Conservation (phyloP, 2,113 vertebrate species). For the Mola mola region DNA sequence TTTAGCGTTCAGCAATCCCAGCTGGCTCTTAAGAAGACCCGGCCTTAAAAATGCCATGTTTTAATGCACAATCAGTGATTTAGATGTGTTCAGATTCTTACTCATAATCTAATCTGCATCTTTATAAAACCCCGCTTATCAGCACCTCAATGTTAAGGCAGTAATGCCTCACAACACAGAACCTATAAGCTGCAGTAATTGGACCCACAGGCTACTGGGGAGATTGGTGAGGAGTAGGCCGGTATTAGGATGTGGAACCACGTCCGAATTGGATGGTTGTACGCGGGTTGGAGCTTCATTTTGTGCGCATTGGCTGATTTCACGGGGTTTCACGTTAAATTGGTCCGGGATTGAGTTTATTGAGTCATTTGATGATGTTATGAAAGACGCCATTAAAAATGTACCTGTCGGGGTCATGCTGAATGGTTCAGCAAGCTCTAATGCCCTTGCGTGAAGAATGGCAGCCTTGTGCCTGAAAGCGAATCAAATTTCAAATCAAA, state of each 20-base stretch:
- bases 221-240: constrained; percentile 37
- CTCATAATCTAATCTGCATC: constrained; percentile 60
- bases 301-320: constrained; percentile 75
- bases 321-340: constrained; percentile 72
- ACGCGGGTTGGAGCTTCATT: constrained; percentile 65
- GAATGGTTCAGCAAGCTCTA: constrained; percentile 48
- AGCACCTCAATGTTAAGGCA: constrained; percentile 37
- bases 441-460: constrained; percentile 53
- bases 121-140: constrained; percentile 35
- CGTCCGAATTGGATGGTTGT: constrained; percentile 55
- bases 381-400: constrained; percentile 74
- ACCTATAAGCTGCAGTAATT: constrained; percentile 48
- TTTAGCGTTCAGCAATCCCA: constrained; percentile 1
- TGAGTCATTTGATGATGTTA: constrained; percentile 75
- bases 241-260: constrained; percentile 58
- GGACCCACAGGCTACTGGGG: constrained; percentile 41
- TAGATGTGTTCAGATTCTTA: constrained; percentile 45
- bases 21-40: constrained; percentile 14
- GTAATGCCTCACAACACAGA: constrained; percentile 40
- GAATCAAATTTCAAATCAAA: constrained; percentile 75
- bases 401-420: constrained; percentile 68
- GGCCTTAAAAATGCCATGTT: constrained; percentile 23
- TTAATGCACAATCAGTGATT: constrained; percentile 42
- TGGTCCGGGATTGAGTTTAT: constrained; percentile 62
- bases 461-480: constrained; percentile 47